Conservation (phyloP, 2,888 invertebrate species). For the Brenthis daphne region DNA sequence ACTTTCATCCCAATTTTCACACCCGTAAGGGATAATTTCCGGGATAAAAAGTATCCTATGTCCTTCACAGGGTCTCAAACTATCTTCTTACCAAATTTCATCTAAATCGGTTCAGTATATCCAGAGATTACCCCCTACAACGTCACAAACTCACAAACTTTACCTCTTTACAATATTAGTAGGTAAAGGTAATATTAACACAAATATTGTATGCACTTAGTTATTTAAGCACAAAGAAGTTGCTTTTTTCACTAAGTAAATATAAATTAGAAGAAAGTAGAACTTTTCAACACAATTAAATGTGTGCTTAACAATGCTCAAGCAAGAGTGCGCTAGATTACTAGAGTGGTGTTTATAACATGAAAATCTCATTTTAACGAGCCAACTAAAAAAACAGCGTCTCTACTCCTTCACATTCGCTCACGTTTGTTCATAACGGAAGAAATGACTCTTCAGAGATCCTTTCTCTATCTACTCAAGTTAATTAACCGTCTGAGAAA, state of each 20-base stretch:
- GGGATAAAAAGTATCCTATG: too few relatives aligned
- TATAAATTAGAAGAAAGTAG: constrained; percentile 1
- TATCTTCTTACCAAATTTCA: too few relatives aligned
- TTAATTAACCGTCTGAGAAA: constrained; percentile 65
- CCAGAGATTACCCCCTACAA: too few relatives aligned
- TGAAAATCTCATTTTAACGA: constrained; percentile 40
- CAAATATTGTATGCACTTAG: too few relatives aligned
- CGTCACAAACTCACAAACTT: too few relatives aligned
- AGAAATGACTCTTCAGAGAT: constrained; percentile 52
- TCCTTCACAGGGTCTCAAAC: too few relatives aligned
- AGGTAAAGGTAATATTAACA: too few relatives aligned
- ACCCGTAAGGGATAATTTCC: too few relatives aligned
- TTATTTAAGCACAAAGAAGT: background rate
- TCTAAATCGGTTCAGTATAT: too few relatives aligned
- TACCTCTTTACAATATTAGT: too few relatives aligned
- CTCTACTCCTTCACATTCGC: constrained; percentile 50
- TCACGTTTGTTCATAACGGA: constrained; percentile 62
- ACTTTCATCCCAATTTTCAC: too few relatives aligned
- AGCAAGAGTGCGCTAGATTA: constrained; percentile 28
- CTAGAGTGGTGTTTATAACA: constrained; percentile 26
- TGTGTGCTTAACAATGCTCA: constrained; percentile 14
- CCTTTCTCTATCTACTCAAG: constrained; percentile 49
- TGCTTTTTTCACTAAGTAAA: background rate
- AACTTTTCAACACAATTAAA: constrained; percentile 20
- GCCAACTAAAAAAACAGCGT: constrained; percentile 33